These are phyloP conservation scores for Pardalotus punctatus DNA, from an alignment of 2,113 vertebrate species.

Conservation along the genomic window DNA sequence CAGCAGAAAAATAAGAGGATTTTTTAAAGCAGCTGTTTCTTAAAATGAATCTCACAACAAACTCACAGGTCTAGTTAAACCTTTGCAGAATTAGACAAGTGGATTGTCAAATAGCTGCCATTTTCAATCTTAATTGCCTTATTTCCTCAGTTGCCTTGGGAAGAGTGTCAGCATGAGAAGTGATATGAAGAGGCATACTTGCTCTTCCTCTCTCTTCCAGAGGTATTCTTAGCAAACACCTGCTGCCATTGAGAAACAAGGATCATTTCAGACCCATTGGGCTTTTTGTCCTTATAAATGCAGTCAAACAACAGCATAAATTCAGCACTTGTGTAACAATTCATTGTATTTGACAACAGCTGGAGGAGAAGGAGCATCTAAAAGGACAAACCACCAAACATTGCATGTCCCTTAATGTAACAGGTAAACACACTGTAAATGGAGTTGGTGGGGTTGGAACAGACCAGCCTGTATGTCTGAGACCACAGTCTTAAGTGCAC, in stretches of 20 bases:
- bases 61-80: background rate
- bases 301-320: background rate
- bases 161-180: background rate
- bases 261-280: background rate
- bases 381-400: background rate
- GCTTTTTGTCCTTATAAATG: background rate
- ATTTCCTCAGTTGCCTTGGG: background rate
- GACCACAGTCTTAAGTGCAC: background rate
- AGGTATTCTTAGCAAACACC: background rate
- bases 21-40: background rate
- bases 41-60: background rate
- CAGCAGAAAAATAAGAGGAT: background rate
- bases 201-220: background rate
- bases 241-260: background rate
- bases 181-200: fast-evolving
- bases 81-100: background rate
- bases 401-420: background rate
- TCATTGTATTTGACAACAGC: background rate
- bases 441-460: background rate
- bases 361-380: background rate
- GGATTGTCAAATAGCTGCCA: background rate
- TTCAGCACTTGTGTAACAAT: background rate
- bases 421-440: background rate
- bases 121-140: background rate
- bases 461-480: background rate